Evolutionary conservation across 2,113 vertebrate genomes (phyloP).

Genomic region (Catagonus wagneri): DNA sequence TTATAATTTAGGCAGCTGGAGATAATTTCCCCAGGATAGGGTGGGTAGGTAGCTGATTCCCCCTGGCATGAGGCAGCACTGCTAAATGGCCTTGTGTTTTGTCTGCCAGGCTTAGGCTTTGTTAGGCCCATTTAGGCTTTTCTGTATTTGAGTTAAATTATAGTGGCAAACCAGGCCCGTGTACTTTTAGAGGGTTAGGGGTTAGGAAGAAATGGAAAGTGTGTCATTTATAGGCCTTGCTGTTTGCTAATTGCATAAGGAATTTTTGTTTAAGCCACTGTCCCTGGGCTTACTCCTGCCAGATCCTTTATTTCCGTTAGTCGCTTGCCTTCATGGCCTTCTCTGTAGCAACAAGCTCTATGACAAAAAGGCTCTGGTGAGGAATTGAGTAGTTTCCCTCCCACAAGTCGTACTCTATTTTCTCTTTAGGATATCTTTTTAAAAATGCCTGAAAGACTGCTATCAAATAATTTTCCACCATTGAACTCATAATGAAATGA

Average conservation of each 20-base stretch:
- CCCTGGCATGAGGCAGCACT: slow-evolving; percentile 65
- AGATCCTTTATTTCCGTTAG: slow-evolving; percentile 66
- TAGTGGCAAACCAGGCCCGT: slow-evolving; percentile 47
- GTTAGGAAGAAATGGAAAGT: slow-evolving; percentile 58
- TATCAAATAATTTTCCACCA: slow-evolving; percentile 58
- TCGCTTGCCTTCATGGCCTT: slow-evolving; percentile 69
- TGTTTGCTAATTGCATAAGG: slow-evolving; percentile 71
- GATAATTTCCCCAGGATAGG: slow-evolving; percentile 69
- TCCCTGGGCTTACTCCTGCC: slow-evolving; percentile 56
- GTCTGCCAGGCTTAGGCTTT: slow-evolving; percentile 67
- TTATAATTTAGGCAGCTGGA: slow-evolving; percentile 73
- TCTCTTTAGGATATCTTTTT: slow-evolving; percentile 47
- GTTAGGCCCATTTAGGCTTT: slow-evolving; percentile 59
- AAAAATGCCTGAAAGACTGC: slow-evolving; percentile 14
- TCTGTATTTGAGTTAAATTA: slow-evolving; percentile 74
- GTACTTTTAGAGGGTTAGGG: slow-evolving; percentile 47
- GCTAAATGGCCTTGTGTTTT: slow-evolving; percentile 65
- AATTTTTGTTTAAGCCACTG: slow-evolving; percentile 67
- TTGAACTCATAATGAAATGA: slow-evolving; percentile 55
- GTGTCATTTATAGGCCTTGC: slow-evolving; percentile 63
- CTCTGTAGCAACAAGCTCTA: slow-evolving; percentile 73
- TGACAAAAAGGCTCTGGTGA: slow-evolving; percentile 61
- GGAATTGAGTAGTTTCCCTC: slow-evolving; percentile 27
- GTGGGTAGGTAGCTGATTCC: slow-evolving; percentile 65
- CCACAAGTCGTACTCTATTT: slow-evolving; percentile 49